Base-by-base conservation (phyloP, 2,797 vertebrate species). In the Paedocypris micromegethes region DNA sequence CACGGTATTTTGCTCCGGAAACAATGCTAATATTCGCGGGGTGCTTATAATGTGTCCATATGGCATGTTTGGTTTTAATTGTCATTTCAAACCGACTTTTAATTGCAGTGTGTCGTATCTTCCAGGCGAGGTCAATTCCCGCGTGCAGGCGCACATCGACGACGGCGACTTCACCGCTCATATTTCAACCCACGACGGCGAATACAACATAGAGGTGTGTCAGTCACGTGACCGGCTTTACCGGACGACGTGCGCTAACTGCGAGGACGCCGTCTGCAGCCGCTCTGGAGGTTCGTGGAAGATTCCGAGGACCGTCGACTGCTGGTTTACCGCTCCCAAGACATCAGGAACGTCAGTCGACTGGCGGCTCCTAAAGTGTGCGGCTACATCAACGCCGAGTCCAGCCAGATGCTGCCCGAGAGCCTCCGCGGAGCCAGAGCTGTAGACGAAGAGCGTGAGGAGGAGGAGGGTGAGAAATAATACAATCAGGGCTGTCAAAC, bases 81-180 rank as follows among this genome's bases (percentile, higher is more conserved):
- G 23, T 23, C 23, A 23, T 1, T 23, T 23, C 23, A 23, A 23
- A 23, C 58, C 43, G 41, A 23, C 37, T 46, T 58, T 39, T 23
- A 6, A 45, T n/a, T n/a, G n/a, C n/a, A n/a, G n/a, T n/a, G n/a
- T n/a, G n/a, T 59, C 43, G 52, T 6, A 1, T 3, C 74, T 74
- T 76, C 3, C 79, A 97, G 95, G 95, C 47, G 94, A 97, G 73
- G 92, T 94, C 74, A 83, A 93, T 84, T 98, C 96, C 9, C 91
- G 92, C 4, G 95, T 98, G 58, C 89, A 94, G 75, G 96, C 96
- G 3, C 94, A 95, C 39, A 90, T 98, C 8, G 93, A 94, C 54
- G 88, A 93, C 68, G 83, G 87, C 41, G 93, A 97, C 78, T 92
- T 98, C 75, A 93, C 91, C 0, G 90, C 93, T 64, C 91, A 88